These are phyloP conservation scores for Drosophila prosaltans DNA, from an alignment of 1,140 invertebrate species.

Conservation along the genomic window DNA sequence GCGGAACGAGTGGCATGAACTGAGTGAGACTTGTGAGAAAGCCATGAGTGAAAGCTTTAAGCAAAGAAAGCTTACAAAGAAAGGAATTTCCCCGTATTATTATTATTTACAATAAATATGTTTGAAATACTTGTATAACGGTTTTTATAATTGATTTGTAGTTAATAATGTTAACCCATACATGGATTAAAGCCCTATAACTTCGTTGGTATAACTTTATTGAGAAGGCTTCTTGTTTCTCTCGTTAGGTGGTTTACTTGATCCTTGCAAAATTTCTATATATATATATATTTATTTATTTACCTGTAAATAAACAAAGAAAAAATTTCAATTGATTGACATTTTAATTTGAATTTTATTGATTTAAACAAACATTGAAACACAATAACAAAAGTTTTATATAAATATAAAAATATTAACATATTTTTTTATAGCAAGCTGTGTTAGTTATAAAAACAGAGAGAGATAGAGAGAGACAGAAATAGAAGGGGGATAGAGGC, in stretches of 20 bases:
- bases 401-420: slow-evolving; percentile 19
- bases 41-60: slow-evolving; percentile 17
- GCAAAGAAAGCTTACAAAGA: neutral
- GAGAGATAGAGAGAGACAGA: slow-evolving; percentile 2
- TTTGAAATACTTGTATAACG: slow-evolving; percentile 42
- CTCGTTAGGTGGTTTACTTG: neutral
- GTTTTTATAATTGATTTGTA: slow-evolving; percentile 6
- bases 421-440: slow-evolving; percentile 34
- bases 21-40: slow-evolving; percentile 21
- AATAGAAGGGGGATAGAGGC: neutral
- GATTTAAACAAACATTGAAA: slow-evolving; percentile 35
- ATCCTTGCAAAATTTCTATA: neutral
- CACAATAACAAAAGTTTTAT: slow-evolving; percentile 38
- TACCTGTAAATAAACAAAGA: slow-evolving; percentile 67
- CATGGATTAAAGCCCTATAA: too few species aligned
- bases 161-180: neutral
- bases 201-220: neutral
- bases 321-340: slow-evolving; percentile 32
- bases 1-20: slow-evolving; percentile 39
- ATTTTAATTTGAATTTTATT: neutral
- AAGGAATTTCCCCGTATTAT: neutral
- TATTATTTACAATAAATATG: neutral
- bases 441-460: slow-evolving; percentile 34
- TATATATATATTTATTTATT: slow-evolving; percentile 8
- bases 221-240: slow-evolving; percentile 21